Percentiles rank a stretch among this genome's conserved stretches.
Evolutionary conservation across 2,113 vertebrate genomes (phyloP).

Genomic region (Pteruthius melanotis): DNA sequence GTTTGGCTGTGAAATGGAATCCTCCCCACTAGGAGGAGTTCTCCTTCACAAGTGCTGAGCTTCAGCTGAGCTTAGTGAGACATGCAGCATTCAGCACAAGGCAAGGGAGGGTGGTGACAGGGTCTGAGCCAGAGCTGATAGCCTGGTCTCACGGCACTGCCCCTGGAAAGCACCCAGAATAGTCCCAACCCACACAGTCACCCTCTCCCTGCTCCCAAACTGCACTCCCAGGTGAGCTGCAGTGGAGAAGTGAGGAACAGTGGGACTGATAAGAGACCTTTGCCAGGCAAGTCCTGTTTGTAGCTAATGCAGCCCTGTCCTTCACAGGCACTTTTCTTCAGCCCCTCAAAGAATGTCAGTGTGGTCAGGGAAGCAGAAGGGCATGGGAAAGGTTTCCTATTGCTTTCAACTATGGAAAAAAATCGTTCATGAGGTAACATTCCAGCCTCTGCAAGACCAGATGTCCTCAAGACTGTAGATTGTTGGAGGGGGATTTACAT

Average conservation of each 20-base stretch:
- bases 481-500: background rate
- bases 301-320: background rate
- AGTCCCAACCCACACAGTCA: background rate
- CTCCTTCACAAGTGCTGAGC: background rate
- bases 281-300: background rate
- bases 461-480: background rate
- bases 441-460: background rate
- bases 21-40: background rate
- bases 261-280: background rate
- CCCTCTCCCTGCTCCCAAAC: background rate
- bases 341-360: background rate
- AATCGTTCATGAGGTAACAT: background rate
- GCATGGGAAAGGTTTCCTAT: background rate
- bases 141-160: background rate
- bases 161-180: background rate
- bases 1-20: background rate
- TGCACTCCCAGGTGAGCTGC: background rate
- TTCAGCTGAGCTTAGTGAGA: background rate
- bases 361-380: background rate
- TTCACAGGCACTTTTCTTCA: background rate
- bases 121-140: background rate
- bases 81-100: fast-evolving
- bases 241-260: background rate
- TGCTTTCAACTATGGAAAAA: background rate
- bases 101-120: background rate